phyloP scores from a whole-genome alignment of 2,113 vertebrate genomes.

The Notiomystis cincta region DNA sequence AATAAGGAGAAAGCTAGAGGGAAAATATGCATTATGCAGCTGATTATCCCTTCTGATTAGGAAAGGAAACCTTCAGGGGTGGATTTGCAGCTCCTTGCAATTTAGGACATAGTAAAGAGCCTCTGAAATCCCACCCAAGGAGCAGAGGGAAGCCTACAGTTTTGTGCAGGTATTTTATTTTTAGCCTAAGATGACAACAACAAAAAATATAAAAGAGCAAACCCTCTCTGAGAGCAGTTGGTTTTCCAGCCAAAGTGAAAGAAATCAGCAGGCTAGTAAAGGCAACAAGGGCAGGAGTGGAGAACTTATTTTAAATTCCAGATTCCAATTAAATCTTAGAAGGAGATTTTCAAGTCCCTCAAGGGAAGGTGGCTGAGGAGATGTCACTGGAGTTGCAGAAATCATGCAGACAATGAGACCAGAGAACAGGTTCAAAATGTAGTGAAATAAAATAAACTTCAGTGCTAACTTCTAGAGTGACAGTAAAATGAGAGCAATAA shows the following conservation, averaged over 20 bases:
- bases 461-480: background rate
- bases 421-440: background rate
- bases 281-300: background rate
- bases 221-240: background rate
- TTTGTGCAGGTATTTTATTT: constrained; percentile 1
- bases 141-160: background rate
- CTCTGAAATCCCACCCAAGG: background rate
- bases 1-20: background rate
- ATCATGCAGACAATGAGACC: background rate
- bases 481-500: background rate
- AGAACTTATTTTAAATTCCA: constrained; percentile 12
- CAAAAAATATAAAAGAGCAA: background rate
- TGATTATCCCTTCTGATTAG: background rate
- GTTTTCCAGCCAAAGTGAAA: background rate
- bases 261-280: constrained; percentile 1
- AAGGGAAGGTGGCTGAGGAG: background rate
- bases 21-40: background rate
- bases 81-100: background rate
- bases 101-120: background rate
- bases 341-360: background rate
- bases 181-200: background rate
- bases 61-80: background rate
- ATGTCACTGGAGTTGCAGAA: background rate
- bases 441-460: background rate
- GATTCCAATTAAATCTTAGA: background rate